These are phyloP conservation scores for Agrotis ipsilon DNA, from an alignment of 2,888 invertebrate species.

Conservation along the genomic window DNA sequence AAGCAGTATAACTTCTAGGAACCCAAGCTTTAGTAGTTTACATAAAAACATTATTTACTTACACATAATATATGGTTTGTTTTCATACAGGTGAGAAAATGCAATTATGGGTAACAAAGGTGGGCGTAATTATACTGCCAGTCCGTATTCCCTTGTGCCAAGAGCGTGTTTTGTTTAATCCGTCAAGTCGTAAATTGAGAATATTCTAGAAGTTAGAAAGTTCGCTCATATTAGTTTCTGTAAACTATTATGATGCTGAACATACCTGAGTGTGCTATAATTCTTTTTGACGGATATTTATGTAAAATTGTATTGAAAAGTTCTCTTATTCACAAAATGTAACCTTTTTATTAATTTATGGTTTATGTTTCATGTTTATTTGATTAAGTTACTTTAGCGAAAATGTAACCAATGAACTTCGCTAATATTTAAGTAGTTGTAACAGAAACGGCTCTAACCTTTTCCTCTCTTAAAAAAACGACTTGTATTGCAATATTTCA, in stretches of 20 bases:
- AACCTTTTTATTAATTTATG: background rate
- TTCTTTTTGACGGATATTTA: too few species aligned
- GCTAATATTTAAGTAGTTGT: too few species aligned
- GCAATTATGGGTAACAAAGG: slow-evolving; percentile 50
- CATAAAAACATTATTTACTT: slow-evolving; percentile 35
- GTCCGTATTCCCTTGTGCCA: slow-evolving; percentile 38
- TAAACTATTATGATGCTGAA: background rate
- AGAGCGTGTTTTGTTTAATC: slow-evolving; percentile 45
- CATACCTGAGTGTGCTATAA: background rate
- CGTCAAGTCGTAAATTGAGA: slow-evolving; percentile 33
- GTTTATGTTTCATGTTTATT: too few species aligned
- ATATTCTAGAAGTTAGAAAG: slow-evolving; percentile 5
- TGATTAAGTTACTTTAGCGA: too few species aligned
- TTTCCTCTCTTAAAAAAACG: too few species aligned
- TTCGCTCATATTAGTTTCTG: background rate
- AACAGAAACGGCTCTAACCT: too few species aligned
- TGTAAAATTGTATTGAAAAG: background rate
- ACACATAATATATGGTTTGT: slow-evolving; percentile 31
- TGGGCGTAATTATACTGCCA: slow-evolving; percentile 49
- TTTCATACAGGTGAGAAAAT: slow-evolving; percentile 41
- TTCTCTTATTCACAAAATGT: too few species aligned
- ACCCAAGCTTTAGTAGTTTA: slow-evolving; percentile 4
- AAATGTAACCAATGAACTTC: too few species aligned
- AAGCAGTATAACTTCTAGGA: slow-evolving; percentile 24
- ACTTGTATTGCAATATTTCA: too few species aligned